Percentiles rank a stretch among this genome's conserved stretches.
These are phyloP conservation scores for Venustaconcha ellipsiformis DNA, from an alignment of 1,140 invertebrate species.

Conservation along the genomic window DNA sequence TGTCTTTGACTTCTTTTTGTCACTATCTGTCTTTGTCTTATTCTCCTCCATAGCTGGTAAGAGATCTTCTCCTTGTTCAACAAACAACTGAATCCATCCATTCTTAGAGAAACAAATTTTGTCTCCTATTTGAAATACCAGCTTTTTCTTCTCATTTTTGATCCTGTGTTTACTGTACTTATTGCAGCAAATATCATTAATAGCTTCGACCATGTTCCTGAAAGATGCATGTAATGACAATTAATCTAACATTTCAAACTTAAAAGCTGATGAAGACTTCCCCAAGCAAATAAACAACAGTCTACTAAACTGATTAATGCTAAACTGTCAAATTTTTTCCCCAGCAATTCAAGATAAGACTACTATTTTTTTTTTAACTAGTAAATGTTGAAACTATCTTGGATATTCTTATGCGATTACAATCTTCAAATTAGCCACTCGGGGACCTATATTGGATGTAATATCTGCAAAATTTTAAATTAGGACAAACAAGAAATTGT, in stretches of 20 bases:
- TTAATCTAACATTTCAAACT: neutral
- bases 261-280: too few relatives aligned
- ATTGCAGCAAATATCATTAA: conserved; percentile 60
- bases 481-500: too few relatives aligned
- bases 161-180: conserved; percentile 53
- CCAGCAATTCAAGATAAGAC: too few relatives aligned
- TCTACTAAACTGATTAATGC: too few relatives aligned
- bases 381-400: too few relatives aligned
- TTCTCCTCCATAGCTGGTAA: neutral
- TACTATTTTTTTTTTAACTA: too few relatives aligned
- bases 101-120: conserved; percentile 63
- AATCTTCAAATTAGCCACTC: too few relatives aligned
- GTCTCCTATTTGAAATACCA: conserved; percentile 47
- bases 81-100: conserved; percentile 40
- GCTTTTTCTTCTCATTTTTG: conserved; percentile 31
- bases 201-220: conserved; percentile 55
- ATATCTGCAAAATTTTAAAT: too few relatives aligned
- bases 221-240: conserved; percentile 7
- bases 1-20: conserved; percentile 13
- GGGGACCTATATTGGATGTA: too few relatives aligned
- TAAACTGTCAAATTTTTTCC: too few relatives aligned
- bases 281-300: too few relatives aligned
- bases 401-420: too few relatives aligned
- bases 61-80: conserved; percentile 9
- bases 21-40: conserved; percentile 9